These are phyloP conservation scores for Nestor notabilis DNA, from an alignment of 2,113 vertebrate genomes.

Conservation along the genomic window DNA sequence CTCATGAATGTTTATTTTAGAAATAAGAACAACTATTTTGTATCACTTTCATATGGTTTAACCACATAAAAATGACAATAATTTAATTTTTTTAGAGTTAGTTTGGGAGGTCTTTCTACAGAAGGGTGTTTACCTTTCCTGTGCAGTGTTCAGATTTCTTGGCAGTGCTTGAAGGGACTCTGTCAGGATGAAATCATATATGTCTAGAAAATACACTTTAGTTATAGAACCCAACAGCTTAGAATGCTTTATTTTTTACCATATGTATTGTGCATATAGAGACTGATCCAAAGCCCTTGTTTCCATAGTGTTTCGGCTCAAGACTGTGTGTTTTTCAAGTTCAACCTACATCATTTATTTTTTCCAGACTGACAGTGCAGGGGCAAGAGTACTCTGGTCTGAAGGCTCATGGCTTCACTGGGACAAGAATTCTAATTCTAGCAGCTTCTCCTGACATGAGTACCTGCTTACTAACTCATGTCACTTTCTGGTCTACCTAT, in stretches of 20 bases:
- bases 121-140: constrained; percentile 5
- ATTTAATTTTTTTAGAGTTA: neutral
- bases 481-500: neutral
- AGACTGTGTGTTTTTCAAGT: neutral
- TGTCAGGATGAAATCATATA: neutral
- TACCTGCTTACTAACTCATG: neutral
- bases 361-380: neutral
- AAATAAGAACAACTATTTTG: neutral
- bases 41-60: neutral
- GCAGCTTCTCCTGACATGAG: neutral
- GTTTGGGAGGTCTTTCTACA: neutral
- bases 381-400: neutral
- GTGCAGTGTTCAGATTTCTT: neutral
- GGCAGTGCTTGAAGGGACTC: neutral
- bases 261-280: neutral
- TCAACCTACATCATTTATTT: neutral
- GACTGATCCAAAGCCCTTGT: neutral
- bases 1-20: neutral
- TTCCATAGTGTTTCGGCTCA: neutral
- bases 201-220: neutral
- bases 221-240: neutral
- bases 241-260: neutral
- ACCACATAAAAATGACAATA: neutral
- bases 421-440: neutral
- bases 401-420: neutral